Conservation (phyloP, 2,888 invertebrate species). For the Barypeithes pellucidus region DNA sequence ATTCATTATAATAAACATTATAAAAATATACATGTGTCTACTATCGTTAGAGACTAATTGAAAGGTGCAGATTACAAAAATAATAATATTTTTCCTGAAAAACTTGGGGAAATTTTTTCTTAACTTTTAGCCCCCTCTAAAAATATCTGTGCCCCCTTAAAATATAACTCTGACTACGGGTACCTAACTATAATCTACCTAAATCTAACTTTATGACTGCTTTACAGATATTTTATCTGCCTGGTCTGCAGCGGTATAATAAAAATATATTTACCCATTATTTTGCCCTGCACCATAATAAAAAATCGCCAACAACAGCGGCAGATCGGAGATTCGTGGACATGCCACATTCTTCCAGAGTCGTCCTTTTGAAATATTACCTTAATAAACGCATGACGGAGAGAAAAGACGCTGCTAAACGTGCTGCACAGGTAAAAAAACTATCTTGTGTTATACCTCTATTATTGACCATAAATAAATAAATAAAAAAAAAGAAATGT, state of each 20-base stretch:
- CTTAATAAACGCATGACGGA: neutral
- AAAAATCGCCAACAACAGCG: neutral
- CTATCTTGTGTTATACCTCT: neutral
- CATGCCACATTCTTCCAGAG: neutral
- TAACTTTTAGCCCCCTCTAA: too few relatives aligned
- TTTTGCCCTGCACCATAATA: neutral
- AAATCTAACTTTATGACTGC: neutral
- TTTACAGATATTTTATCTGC: neutral
- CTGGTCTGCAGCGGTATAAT: neutral
- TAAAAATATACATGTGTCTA: too few relatives aligned
- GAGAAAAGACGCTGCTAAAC: neutral
- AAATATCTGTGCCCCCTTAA: too few relatives aligned
- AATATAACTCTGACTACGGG: too few relatives aligned
- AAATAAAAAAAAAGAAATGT: too few relatives aligned
- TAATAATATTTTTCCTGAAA: too few relatives aligned
- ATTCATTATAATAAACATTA: too few relatives aligned
- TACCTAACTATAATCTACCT: too few relatives aligned
- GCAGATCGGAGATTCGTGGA: conserved; percentile 10
- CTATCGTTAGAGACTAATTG: too few relatives aligned
- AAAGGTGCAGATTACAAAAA: too few relatives aligned
- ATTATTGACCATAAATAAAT: neutral
- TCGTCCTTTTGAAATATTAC: neutral
- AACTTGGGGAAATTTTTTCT: too few relatives aligned
- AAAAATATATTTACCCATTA: neutral
- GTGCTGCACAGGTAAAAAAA: neutral